Evolutionary conservation across 2,113 vertebrate species (phyloP).

Genomic region (Podarcis muralis): DNA sequence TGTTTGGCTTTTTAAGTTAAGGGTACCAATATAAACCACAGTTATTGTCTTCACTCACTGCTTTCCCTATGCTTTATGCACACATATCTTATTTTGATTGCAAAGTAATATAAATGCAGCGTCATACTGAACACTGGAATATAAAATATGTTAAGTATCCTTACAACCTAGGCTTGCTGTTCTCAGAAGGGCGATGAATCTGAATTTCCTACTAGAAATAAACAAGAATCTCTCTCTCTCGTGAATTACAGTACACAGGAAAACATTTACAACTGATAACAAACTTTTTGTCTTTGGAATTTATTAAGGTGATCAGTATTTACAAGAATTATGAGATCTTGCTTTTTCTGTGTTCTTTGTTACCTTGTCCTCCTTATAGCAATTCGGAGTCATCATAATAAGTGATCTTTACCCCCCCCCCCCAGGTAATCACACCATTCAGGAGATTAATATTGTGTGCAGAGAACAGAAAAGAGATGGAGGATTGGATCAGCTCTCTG

Average conservation of each 20-base stretch:
- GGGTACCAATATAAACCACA: too few species aligned
- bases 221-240: background rate
- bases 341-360: background rate
- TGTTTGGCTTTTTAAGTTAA: background rate
- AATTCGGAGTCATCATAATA: conserved; percentile 39
- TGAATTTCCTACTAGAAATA: background rate
- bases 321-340: background rate
- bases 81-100: background rate
- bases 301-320: background rate
- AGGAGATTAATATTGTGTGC: conserved; percentile 89
- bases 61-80: conserved; percentile 21
- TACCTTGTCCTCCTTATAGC: conserved; percentile 7
- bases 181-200: background rate
- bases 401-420: conserved; percentile 40
- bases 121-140: background rate
- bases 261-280: conserved; percentile 15
- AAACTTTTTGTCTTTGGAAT: background rate
- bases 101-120: conserved; percentile 12
- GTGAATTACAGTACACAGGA: background rate
- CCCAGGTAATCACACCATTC: conserved; percentile 84
- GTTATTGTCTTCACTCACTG: conserved; percentile 5
- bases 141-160: conserved; percentile 18
- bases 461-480: conserved; percentile 93
- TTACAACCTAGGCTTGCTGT: conserved; percentile 21
- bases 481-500: conserved; percentile 92